phyloP scores from a whole-genome alignment of 2,797 vertebrate species.

The Falco biarmicus region DNA sequence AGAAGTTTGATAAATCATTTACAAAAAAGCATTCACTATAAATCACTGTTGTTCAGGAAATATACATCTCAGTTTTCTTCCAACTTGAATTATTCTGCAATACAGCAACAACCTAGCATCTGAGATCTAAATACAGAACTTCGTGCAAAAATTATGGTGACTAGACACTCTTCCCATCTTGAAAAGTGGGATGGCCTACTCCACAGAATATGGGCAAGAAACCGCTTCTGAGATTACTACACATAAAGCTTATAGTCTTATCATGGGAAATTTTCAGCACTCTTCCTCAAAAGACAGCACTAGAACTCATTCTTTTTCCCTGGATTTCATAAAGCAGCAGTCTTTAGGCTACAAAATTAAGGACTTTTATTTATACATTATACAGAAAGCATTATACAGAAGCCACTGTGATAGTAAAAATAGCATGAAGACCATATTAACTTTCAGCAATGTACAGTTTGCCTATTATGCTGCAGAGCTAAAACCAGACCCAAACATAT shows the following conservation, averaged over 20 bases:
- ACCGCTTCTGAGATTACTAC: neutral
- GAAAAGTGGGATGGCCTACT: neutral
- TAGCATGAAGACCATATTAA: neutral
- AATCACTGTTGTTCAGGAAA: neutral
- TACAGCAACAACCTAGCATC: neutral
- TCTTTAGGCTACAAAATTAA: neutral
- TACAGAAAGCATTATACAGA: neutral
- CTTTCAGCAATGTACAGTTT: neutral
- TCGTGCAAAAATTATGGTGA: neutral
- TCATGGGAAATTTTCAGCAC: neutral
- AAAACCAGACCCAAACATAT: neutral
- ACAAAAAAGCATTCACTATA: neutral
- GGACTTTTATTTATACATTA: neutral
- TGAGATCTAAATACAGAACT: neutral
- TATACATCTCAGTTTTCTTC: neutral
- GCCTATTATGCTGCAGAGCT: neutral
- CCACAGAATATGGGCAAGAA: neutral
- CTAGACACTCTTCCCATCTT: neutral
- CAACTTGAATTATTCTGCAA: neutral
- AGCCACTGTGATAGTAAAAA: neutral
- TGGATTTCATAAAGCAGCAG: neutral
- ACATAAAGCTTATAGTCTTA: neutral
- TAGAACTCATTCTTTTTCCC: neutral
- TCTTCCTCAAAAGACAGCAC: neutral
- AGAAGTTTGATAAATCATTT: neutral